A percentile compares a stretch with the other conserved stretches of the same genome.
Conservation (phyloP, 2,888 invertebrate species). For the Tetrapedia diversipes region DNA sequence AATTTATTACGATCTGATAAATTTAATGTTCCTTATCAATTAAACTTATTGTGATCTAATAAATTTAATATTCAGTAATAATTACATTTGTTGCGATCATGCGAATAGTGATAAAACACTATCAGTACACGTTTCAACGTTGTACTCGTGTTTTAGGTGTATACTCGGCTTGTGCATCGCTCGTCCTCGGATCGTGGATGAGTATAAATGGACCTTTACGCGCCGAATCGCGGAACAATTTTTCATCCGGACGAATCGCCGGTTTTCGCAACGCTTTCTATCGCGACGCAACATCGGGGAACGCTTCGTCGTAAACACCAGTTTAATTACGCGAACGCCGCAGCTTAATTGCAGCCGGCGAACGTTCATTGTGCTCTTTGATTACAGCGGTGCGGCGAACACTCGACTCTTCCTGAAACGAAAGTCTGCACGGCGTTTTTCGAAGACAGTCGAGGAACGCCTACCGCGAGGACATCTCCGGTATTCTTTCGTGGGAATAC, state of each 20-base stretch:
- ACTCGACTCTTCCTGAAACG: constrained; percentile 32
- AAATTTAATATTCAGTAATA: no score
- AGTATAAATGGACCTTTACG: no score
- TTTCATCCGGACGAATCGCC: neutral
- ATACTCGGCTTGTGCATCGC: no score
- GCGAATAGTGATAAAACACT: no score
- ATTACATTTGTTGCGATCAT: no score
- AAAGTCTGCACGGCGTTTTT: constrained; percentile 23
- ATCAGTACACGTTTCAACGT: no score
- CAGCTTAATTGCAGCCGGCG: constrained; percentile 45
- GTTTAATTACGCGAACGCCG: constrained; percentile 55
- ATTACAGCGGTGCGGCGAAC: constrained; percentile 46
- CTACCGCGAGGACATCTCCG: neutral
- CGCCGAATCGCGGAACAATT: neutral
- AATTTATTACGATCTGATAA: no score
- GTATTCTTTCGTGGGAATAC: neutral
- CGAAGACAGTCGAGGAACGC: neutral
- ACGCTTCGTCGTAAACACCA: constrained; percentile 35
- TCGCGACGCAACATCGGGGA: constrained; percentile 19
- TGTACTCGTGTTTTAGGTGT: no score
- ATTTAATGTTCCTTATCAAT: no score
- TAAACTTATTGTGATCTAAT: no score
- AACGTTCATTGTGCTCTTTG: constrained; percentile 52
- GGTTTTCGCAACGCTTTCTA: constrained; percentile 28
- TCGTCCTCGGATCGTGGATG: no score